Conservation (phyloP, 2,797 vertebrate species). For the Knipowitschia caucasica region DNA sequence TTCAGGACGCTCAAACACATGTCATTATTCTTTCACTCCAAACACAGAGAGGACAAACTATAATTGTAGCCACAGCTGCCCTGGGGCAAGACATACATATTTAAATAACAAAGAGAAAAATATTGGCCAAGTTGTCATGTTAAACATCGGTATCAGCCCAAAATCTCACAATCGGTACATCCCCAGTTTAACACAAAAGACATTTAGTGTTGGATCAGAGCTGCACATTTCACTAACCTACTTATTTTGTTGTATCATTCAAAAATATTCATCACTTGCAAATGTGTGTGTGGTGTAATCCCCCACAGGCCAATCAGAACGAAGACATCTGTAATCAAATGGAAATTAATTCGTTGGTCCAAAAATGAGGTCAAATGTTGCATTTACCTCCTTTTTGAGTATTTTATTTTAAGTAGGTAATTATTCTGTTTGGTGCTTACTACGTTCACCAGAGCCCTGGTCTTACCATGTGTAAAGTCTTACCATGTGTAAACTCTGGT, state of each 20-base stretch:
- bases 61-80: too few relatives aligned
- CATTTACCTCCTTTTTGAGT: background rate
- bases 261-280: slow-evolving; percentile 2
- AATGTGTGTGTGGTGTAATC: background rate
- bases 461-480: too few relatives aligned
- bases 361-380: slow-evolving; percentile 1
- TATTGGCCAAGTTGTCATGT: too few relatives aligned
- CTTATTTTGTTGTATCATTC: background rate
- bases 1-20: too few relatives aligned
- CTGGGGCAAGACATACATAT: too few relatives aligned
- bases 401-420: background rate
- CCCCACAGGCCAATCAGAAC: slow-evolving; percentile 3
- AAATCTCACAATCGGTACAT: too few relatives aligned
- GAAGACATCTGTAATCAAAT: background rate
- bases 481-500: too few relatives aligned
- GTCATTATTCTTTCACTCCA: too few relatives aligned
- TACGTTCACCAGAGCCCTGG: background rate
- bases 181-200: too few relatives aligned
- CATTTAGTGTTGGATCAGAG: background rate
- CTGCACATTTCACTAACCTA: background rate
- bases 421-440: background rate
- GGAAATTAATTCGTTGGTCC: background rate
- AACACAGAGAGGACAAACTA: too few relatives aligned
- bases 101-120: too few relatives aligned
- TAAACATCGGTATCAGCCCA: too few relatives aligned